Evolutionary conservation across 2,888 invertebrate species (phyloP).

Genomic region (Habrosyne pyritoides): DNA sequence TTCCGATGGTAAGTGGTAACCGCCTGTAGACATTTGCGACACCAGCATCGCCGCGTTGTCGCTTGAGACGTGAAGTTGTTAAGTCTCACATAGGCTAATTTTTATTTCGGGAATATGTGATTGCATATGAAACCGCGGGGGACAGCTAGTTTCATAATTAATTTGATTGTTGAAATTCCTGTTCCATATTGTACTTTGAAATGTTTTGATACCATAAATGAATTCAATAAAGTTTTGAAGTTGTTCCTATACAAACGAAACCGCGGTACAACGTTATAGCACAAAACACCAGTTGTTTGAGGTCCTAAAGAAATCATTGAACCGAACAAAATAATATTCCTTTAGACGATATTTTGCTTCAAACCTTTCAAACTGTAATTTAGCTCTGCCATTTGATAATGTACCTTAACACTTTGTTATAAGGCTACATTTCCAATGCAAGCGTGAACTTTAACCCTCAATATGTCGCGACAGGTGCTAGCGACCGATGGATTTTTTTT

Average conservation of each 20-base stretch:
- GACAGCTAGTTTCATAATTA: too few species aligned
- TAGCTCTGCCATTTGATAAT: background rate
- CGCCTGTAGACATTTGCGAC: too few species aligned
- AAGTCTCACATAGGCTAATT: too few species aligned
- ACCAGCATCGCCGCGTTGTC: too few species aligned
- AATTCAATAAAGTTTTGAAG: too few species aligned
- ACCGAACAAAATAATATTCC: background rate
- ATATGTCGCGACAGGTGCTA: slow-evolving; percentile 18
- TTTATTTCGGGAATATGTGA: too few species aligned
- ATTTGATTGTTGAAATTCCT: too few species aligned
- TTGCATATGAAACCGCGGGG: too few species aligned
- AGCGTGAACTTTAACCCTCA: background rate
- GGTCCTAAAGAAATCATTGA: background rate
- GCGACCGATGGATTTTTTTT: background rate
- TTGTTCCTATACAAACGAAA: background rate
- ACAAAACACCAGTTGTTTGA: background rate
- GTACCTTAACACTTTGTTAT: background rate
- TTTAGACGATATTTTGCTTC: background rate
- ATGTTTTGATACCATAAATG: too few species aligned
- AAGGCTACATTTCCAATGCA: slow-evolving; percentile 2
- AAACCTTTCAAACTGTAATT: slow-evolving; percentile 10
- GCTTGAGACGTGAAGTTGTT: too few species aligned
- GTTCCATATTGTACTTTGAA: too few species aligned
- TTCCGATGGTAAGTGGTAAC: too few species aligned
- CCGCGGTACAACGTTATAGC: background rate